These are phyloP conservation scores for Geotrupes spiniger DNA, from an alignment of 2,888 invertebrate genomes.

Conservation along the genomic window DNA sequence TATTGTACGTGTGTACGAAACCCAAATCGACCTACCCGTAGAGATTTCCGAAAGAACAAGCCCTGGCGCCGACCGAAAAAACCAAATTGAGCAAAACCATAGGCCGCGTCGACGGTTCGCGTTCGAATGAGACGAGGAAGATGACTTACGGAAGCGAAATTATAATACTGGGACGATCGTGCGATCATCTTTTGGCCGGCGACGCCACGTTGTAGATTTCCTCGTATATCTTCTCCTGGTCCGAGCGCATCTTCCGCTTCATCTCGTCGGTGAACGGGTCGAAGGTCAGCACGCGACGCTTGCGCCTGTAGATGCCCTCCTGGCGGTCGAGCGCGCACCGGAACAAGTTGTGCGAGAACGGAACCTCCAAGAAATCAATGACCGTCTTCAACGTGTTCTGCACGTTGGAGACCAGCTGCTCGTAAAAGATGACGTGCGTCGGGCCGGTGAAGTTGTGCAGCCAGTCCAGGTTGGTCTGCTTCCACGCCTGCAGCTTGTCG, in stretches of 20 bases:
- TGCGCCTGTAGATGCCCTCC: slow-evolving; percentile 66
- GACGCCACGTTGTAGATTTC: slow-evolving; percentile 48
- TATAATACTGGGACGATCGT: too few species aligned
- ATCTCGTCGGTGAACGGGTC: slow-evolving; percentile 69
- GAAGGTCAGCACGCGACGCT: slow-evolving; percentile 63
- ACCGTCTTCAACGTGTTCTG: slow-evolving; percentile 58
- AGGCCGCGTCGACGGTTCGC: too few species aligned
- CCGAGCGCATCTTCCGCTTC: slow-evolving; percentile 54
- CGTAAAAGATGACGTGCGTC: slow-evolving; percentile 69
- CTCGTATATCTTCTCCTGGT: slow-evolving; percentile 54
- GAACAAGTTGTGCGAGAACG: slow-evolving; percentile 34
- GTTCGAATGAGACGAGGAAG: too few species aligned
- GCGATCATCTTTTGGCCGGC: slow-evolving; percentile 31
- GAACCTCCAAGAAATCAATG: slow-evolving; percentile 43
- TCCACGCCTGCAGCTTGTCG: slow-evolving; percentile 66
- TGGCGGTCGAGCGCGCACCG: slow-evolving; percentile 45
- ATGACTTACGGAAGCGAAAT: too few species aligned
- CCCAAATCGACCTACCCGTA: too few species aligned
- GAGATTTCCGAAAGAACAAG: too few species aligned
- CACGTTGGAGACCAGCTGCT: slow-evolving; percentile 53
- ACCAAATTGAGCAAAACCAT: too few species aligned
- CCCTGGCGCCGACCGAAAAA: too few species aligned
- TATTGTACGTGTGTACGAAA: too few species aligned
- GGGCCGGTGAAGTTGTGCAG: slow-evolving; percentile 66
- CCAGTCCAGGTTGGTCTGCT: slow-evolving; percentile 68